Conservation (phyloP, 2,797 vertebrate species). For the Amblyopsis hoosieri region DNA sequence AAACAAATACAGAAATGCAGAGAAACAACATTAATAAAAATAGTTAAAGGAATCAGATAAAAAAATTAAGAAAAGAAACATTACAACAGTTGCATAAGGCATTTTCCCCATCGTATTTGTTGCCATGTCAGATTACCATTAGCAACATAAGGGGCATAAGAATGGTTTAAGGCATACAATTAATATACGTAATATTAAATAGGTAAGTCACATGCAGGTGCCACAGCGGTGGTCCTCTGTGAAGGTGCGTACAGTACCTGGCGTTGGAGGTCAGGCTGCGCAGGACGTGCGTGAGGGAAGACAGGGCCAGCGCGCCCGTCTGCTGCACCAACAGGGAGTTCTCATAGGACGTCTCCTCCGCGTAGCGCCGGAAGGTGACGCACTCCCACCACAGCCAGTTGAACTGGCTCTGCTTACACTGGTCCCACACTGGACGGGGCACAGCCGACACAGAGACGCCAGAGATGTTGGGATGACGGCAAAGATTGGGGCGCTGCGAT, state of each 20-base stretch:
- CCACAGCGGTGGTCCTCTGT: neutral
- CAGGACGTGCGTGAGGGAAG: slow-evolving; percentile 91
- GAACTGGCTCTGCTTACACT: slow-evolving; percentile 92
- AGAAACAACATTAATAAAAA: no score
- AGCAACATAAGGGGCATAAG: no score
- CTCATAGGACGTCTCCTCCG: slow-evolving; percentile 96
- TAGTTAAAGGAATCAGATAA: no score
- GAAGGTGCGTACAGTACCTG: slow-evolving; percentile 73
- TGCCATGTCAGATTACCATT: no score
- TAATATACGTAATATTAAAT: no score
- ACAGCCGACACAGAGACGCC: neutral
- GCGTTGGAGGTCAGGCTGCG: slow-evolving; percentile 93
- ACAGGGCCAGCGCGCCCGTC: slow-evolving; percentile 90
- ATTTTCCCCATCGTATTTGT: no score
- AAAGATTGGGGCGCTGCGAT: no score
- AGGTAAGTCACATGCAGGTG: neutral
- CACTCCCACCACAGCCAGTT: slow-evolving; percentile 99
- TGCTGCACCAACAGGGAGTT: slow-evolving; percentile 94
- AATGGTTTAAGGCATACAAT: no score
- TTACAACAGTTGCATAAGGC: no score
- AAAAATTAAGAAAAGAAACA: no score
- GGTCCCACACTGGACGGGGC: slow-evolving; percentile 90
- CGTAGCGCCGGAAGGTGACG: slow-evolving; percentile 89
- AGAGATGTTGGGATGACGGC: neutral
- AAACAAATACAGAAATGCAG: no score